These are phyloP conservation scores for Uloborus diversus DNA, from an alignment of 1,140 invertebrate genomes.

Conservation along the genomic window DNA sequence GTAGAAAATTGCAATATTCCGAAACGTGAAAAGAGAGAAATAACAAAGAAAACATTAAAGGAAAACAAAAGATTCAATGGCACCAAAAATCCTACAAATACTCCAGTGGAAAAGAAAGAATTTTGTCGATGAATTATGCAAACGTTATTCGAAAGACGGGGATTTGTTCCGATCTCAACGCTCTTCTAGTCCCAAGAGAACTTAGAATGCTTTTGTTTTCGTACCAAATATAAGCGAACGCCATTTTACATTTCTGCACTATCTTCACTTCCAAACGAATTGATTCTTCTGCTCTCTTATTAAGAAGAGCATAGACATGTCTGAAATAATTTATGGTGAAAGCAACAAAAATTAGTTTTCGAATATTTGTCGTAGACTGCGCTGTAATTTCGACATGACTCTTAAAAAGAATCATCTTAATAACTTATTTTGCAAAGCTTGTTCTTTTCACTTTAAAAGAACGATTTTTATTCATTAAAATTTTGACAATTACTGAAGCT, in stretches of 20 bases:
- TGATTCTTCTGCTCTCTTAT: no score
- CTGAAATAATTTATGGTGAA: no score
- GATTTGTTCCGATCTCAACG: conserved; percentile 43
- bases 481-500: no score
- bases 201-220: conserved; percentile 13
- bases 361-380: no score
- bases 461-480: no score
- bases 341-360: no score
- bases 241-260: conserved; percentile 23
- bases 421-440: no score
- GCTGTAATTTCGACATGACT: no score
- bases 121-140: conserved; percentile 49
- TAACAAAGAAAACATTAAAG: conserved; percentile 8
- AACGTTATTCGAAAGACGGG: conserved; percentile 47
- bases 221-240: conserved; percentile 21
- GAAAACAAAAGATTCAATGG: conserved; percentile 4
- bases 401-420: no score
- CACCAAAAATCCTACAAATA: conserved; percentile 29
- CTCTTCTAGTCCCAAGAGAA: background rate
- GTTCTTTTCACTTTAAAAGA: no score
- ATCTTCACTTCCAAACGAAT: no score
- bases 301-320: no score
- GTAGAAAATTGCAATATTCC: background rate
- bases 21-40: background rate
- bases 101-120: background rate